Conservation (phyloP, 2,113 vertebrate species). For the Arizona elegans region DNA sequence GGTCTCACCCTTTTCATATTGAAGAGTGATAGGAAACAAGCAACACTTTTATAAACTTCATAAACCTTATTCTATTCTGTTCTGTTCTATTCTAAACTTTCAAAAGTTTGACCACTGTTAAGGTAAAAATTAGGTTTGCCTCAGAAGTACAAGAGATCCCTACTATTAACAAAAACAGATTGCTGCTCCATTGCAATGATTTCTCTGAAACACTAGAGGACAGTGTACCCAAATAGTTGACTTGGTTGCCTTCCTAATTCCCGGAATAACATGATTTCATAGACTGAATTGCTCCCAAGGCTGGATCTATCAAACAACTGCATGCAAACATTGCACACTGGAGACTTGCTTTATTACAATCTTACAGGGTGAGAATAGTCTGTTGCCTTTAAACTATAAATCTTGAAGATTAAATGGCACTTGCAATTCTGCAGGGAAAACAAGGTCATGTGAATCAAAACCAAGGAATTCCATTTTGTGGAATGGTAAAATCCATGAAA, state of each 20-base stretch:
- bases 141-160: not conserved
- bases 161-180: not conserved
- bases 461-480: not conserved
- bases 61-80: no score
- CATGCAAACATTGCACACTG: not conserved
- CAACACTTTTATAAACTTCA: not conserved
- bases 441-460: not conserved
- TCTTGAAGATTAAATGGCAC: not conserved
- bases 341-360: slow-evolving; percentile 13
- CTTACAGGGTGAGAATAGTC: accelerated
- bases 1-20: not conserved
- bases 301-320: not conserved
- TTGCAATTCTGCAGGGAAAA: not conserved
- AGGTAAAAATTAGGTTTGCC: not conserved
- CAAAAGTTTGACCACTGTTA: not conserved
- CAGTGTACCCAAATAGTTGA: slow-evolving; percentile 36
- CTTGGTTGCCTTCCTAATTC: not conserved
- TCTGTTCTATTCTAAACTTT: not conserved
- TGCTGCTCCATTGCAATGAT: slow-evolving; percentile 1
- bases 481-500: slow-evolving; percentile 4
- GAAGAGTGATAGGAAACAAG: not conserved
- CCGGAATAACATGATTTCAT: not conserved
- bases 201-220: slow-evolving; percentile 50
- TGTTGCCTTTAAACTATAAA: not conserved
- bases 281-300: not conserved